phyloP scores from a whole-genome alignment of 2,888 invertebrate species.

The Cheilosia urbana region DNA sequence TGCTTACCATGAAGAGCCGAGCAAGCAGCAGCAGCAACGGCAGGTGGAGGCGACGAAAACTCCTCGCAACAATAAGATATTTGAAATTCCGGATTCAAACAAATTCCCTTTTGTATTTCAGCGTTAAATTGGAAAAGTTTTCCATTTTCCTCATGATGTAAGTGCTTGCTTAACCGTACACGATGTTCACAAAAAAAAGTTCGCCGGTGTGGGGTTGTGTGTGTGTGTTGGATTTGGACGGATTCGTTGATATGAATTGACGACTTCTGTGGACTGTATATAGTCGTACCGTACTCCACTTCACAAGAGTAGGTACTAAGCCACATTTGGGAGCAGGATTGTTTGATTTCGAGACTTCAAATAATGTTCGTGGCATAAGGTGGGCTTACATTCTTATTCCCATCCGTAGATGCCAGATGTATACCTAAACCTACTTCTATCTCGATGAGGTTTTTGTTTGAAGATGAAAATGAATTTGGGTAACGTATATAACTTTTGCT shows the following conservation, averaged over 20 bases:
- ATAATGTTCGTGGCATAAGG: background rate
- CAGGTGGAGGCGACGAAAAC: constrained; percentile 8
- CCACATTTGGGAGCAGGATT: background rate
- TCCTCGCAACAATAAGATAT: constrained; percentile 63
- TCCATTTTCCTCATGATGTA: constrained; percentile 67
- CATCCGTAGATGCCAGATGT: background rate
- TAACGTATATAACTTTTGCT: background rate
- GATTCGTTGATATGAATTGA: constrained; percentile 2
- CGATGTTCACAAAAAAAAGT: background rate
- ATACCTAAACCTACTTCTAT: background rate
- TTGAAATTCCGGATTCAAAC: constrained; percentile 66
- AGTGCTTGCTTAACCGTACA: constrained; percentile 63
- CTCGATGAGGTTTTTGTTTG: constrained; percentile 43
- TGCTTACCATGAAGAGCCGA: constrained; percentile 2
- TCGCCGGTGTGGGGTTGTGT: background rate
- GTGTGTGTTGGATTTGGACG: constrained; percentile 5
- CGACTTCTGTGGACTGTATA: background rate
- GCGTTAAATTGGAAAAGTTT: constrained; percentile 74
- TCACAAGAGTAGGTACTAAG: background rate
- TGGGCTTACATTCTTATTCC: constrained; percentile 13
- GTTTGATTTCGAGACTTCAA: constrained; percentile 30
- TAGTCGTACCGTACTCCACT: background rate
- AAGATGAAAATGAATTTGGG: constrained; percentile 47
- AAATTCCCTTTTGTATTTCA: constrained; percentile 65
- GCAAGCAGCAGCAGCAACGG: background rate